Conservation (phyloP, 1,140 invertebrate genomes). For the Battus philenor region DNA sequence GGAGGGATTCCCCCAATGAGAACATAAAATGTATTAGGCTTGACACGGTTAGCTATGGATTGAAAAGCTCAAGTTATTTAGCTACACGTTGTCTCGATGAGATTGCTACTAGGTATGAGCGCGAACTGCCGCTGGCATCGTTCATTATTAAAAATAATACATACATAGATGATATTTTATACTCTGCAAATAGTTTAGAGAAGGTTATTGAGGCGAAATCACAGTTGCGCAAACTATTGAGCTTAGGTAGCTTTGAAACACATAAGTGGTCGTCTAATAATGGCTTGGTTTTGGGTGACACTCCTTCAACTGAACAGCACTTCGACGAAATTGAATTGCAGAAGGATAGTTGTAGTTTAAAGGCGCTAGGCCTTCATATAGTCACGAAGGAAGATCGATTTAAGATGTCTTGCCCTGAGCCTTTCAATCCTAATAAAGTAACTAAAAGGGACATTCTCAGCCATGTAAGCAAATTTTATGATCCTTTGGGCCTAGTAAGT, state of each 20-base stretch:
- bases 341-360: neutral
- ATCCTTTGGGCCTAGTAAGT: neutral
- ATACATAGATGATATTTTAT: slow-evolving; percentile 22
- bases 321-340: neutral
- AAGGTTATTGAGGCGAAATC: neutral
- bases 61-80: slow-evolving; percentile 24
- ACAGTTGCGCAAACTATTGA: neutral
- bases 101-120: slow-evolving; percentile 9
- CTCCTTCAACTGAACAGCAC: neutral
- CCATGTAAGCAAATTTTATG: neutral
- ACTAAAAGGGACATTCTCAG: neutral
- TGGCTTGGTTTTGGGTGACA: neutral
- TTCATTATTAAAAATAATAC: slow-evolving; percentile 16
- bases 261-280: neutral
- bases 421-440: neutral
- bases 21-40: slow-evolving; percentile 21
- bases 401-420: neutral
- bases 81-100: slow-evolving; percentile 25
- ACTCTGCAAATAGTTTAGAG: neutral
- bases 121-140: slow-evolving; percentile 23
- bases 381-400: neutral
- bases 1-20: slow-evolving; percentile 9
- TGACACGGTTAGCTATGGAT: slow-evolving; percentile 27
- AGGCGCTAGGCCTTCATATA: neutral
- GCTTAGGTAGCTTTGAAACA: neutral